Percentiles rank a stretch among this genome's conserved stretches.
Conservation (phyloP, 2,797 vertebrate species). For the Artibeus lituratus region DNA sequence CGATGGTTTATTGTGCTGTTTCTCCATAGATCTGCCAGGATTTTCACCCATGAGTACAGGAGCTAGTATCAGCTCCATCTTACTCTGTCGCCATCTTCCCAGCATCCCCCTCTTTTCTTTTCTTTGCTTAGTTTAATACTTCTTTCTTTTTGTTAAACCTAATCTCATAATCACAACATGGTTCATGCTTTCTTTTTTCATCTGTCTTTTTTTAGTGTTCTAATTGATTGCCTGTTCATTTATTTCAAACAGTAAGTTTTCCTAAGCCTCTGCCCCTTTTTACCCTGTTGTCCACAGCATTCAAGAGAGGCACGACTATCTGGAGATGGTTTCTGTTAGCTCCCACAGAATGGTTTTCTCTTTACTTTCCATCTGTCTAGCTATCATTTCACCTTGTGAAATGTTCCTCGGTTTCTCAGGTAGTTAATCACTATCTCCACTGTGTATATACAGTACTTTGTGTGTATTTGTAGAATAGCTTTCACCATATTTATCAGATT, state of each 20-base stretch:
- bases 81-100: no score
- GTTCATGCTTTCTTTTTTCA: neutral
- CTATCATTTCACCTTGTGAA: neutral
- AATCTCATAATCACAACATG: neutral
- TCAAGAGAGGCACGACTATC: neutral
- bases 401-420: neutral
- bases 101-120: neutral
- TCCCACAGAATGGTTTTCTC: neutral
- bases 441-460: neutral
- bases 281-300: neutral
- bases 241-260: neutral
- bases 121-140: neutral
- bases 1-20: no score
- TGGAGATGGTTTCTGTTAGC: neutral
- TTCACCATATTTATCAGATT: neutral
- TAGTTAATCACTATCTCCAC: neutral
- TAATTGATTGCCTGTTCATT: neutral
- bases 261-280: neutral
- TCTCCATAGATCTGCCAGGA: no score
- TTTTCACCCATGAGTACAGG: no score
- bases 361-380: neutral
- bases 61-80: no score
- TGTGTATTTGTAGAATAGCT: neutral
- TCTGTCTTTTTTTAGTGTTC: neutral
- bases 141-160: neutral